These are phyloP conservation scores for Scopus umbretta DNA, from an alignment of 2,113 vertebrate species.

Conservation along the genomic window DNA sequence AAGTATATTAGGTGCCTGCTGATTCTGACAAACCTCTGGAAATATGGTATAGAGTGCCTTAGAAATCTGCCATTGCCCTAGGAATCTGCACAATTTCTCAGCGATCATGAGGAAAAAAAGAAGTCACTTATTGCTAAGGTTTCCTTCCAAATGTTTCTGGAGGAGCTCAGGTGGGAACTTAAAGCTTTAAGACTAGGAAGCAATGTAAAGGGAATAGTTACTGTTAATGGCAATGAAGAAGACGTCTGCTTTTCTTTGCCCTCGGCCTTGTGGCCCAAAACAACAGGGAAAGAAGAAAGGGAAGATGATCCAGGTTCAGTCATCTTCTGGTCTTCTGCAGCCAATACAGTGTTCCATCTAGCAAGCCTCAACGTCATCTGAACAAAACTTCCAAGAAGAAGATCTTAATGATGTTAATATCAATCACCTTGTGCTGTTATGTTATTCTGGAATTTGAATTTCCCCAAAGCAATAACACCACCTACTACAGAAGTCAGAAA, in stretches of 20 bases:
- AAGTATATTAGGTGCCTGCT: neutral
- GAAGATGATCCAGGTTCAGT: neutral
- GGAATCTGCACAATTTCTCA: neutral
- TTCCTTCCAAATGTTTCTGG: neutral
- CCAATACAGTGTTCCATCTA: neutral
- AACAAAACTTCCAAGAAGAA: neutral
- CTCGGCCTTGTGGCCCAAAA: neutral
- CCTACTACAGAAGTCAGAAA: neutral
- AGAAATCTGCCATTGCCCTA: neutral
- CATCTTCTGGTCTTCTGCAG: neutral
- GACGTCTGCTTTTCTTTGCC: neutral
- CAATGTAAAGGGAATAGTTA: neutral
- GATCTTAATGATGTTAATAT: neutral
- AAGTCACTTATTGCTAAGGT: neutral
- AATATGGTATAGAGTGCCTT: neutral
- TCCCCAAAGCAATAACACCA: neutral
- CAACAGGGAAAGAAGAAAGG: neutral
- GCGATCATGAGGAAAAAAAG: neutral
- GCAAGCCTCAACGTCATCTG: neutral
- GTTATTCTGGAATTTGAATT: neutral
- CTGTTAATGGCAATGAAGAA: neutral
- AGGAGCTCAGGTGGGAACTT: neutral
- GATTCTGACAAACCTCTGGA: neutral
- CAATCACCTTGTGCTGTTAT: neutral
- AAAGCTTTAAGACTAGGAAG: neutral